Evolutionary conservation across 2,113 vertebrate species (phyloP).

Genomic region (Athene cunicularia): DNA sequence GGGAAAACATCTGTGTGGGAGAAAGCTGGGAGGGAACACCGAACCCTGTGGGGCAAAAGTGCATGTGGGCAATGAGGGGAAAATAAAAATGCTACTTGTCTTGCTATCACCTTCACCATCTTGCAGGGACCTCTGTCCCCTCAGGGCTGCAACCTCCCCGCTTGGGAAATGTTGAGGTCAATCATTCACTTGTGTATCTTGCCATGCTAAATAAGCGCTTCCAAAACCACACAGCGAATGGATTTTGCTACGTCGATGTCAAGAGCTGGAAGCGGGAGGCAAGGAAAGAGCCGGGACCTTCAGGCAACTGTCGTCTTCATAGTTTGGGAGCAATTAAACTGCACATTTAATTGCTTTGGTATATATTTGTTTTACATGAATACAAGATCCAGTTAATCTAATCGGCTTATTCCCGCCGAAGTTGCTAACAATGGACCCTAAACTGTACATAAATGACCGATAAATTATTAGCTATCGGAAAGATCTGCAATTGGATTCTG

Average conservation of each 20-base stretch:
- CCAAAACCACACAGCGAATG: neutral
- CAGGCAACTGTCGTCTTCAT: constrained; percentile 2
- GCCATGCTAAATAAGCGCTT: neutral
- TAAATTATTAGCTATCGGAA: constrained; percentile 51
- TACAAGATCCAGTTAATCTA: constrained; percentile 32
- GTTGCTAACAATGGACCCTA: constrained; percentile 32
- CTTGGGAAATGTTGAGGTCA: neutral
- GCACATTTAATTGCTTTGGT: constrained; percentile 50
- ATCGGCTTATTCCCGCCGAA: neutral
- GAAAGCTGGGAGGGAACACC: neutral
- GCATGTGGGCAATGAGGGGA: neutral
- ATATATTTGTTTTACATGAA: constrained; percentile 60
- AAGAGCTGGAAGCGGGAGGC: neutral
- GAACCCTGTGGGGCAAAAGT: neutral
- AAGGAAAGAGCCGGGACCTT: neutral
- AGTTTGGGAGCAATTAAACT: constrained; percentile 8
- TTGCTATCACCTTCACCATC: neutral
- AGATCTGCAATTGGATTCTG: constrained; percentile 35
- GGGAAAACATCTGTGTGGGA: constrained; percentile 9
- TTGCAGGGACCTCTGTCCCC: neutral
- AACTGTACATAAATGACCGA: constrained; percentile 22
- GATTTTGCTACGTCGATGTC: neutral
- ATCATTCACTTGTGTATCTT: neutral
- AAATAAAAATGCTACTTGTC: neutral
- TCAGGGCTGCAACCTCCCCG: neutral